A percentile compares a stretch with the other conserved stretches of the same genome.
Evolutionary conservation across 1,140 invertebrate genomes (phyloP).

Genomic region (Apis florea): DNA sequence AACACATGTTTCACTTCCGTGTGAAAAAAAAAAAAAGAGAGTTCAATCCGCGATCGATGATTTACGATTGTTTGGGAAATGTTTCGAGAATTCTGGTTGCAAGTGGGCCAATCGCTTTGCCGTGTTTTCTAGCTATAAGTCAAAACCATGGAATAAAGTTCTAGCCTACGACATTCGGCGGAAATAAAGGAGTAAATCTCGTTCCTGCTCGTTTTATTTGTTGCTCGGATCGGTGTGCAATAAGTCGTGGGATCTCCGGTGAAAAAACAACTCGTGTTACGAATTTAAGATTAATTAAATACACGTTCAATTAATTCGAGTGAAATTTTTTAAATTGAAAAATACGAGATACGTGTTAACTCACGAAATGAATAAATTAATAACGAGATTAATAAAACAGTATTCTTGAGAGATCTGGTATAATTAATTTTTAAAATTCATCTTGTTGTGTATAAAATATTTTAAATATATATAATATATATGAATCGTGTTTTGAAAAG

Average conservation of each 20-base stretch:
- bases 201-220: constrained; percentile 13
- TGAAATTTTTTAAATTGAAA: neutral
- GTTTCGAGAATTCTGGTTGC: constrained; percentile 16
- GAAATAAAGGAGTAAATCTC: constrained; percentile 23
- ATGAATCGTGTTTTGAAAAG: too few species aligned
- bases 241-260: neutral
- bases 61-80: constrained; percentile 43
- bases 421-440: too few species aligned
- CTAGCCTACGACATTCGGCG: constrained; percentile 17
- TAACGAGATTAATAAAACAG: too few species aligned
- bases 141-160: constrained; percentile 43
- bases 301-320: neutral
- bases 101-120: neutral
- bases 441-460: too few species aligned
- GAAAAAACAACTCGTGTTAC: neutral
- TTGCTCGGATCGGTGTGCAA: neutral
- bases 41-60: constrained; percentile 16
- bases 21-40: neutral
- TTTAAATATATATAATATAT: too few species aligned
- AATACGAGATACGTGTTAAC: neutral
- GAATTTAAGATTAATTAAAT: neutral
- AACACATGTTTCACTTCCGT: constrained; percentile 9
- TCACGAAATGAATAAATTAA: neutral
- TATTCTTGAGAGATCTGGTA: too few species aligned
- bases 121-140: constrained; percentile 31